phyloP scores from a whole-genome alignment of 2,888 invertebrate species.

The Periphyllus acericola region DNA sequence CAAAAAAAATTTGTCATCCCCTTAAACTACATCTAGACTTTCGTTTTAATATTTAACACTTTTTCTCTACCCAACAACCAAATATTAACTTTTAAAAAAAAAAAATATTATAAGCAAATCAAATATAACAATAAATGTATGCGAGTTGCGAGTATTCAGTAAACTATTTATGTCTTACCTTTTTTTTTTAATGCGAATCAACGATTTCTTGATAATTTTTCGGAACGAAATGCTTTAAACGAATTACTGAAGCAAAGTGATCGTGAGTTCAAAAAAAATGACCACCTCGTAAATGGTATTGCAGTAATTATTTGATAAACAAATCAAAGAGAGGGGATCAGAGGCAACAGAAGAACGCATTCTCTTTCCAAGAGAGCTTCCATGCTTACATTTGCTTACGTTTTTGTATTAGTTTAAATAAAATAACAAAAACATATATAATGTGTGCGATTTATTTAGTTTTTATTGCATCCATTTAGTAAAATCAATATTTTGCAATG shows the following conservation, averaged over 20 bases:
- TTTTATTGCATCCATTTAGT: too few relatives aligned
- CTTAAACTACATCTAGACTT: too few relatives aligned
- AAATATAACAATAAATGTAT: too few relatives aligned
- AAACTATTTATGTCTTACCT: not conserved
- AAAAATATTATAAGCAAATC: too few relatives aligned
- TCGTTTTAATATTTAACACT: too few relatives aligned
- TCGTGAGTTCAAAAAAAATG: not conserved
- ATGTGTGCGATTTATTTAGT: not conserved
- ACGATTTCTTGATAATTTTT: not conserved
- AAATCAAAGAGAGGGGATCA: not conserved
- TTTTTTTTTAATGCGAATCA: not conserved
- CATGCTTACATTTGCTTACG: not conserved
- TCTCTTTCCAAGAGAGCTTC: not conserved
- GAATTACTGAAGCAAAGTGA: slow-evolving; percentile 4
- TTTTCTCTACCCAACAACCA: too few relatives aligned
- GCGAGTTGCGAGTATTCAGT: too few relatives aligned
- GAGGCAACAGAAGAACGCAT: not conserved
- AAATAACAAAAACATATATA: too few relatives aligned
- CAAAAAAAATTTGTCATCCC: too few relatives aligned
- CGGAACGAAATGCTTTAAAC: not conserved
- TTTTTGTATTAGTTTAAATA: not conserved
- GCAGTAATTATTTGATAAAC: not conserved
- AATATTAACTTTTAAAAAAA: too few relatives aligned
- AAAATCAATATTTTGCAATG: too few relatives aligned
- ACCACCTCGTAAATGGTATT: too few relatives aligned